These are phyloP conservation scores for Diplazon laetatorius DNA, from an alignment of 2,888 invertebrate genomes.

Conservation along the genomic window DNA sequence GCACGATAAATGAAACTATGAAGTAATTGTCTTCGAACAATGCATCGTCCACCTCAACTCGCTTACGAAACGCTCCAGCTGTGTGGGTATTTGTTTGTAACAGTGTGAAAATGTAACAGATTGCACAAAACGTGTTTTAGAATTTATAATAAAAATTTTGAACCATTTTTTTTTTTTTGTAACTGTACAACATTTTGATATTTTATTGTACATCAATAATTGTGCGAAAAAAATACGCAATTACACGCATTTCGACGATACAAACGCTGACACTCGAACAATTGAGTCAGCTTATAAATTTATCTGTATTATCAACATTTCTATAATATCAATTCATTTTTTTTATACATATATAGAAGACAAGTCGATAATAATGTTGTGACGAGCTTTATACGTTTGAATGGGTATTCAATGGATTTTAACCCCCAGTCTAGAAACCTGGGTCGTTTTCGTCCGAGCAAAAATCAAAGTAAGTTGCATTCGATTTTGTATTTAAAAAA, in stretches of 20 bases:
- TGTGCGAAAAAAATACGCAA: constrained; percentile 34
- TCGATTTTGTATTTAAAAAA: too few species aligned
- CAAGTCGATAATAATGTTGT: constrained; percentile 7
- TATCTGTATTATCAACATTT: constrained; percentile 45
- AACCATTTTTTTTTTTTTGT: background rate
- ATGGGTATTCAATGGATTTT: constrained; percentile 6
- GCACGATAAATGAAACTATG: background rate
- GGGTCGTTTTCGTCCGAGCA: too few species aligned
- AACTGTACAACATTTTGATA: constrained; percentile 46
- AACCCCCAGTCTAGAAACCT: too few species aligned
- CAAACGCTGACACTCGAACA: constrained; percentile 31
- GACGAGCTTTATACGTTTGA: background rate
- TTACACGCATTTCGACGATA: constrained; percentile 33
- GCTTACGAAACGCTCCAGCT: background rate
- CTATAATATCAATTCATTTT: background rate
- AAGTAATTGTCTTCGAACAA: constrained; percentile 25
- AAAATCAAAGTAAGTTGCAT: too few species aligned
- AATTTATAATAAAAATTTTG: background rate
- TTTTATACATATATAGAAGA: background rate
- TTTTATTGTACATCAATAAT: constrained; percentile 48
- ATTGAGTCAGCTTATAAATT: constrained; percentile 32
- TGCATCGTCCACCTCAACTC: background rate
- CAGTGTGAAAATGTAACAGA: background rate
- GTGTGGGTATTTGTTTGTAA: too few species aligned
- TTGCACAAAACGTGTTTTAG: background rate